Evolutionary conservation across 2,113 vertebrate genomes (phyloP).

Genomic region (Pelecanoides urinatrix): DNA sequence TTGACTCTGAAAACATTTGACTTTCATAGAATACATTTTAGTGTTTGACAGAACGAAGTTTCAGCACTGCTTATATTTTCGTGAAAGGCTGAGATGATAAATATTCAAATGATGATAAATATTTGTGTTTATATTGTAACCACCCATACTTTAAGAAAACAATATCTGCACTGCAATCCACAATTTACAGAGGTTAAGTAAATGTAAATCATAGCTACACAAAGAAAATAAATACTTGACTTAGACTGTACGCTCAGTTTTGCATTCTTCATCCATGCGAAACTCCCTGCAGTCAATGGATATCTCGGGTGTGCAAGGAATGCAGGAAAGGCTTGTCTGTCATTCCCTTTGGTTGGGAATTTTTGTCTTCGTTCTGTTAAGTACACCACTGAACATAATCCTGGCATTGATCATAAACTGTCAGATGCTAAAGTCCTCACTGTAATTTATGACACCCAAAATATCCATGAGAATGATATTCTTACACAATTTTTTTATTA

Average conservation of each 20-base stretch:
- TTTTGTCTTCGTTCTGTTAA: background rate
- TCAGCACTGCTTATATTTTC: slow-evolving; percentile 42
- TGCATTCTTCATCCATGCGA: slow-evolving; percentile 4
- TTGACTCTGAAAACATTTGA: slow-evolving; percentile 77
- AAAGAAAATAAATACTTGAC: slow-evolving; percentile 50
- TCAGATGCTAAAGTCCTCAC: background rate
- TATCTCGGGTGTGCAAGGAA: background rate
- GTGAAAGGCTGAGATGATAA: slow-evolving; percentile 48
- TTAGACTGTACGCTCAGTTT: background rate
- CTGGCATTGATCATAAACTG: background rate
- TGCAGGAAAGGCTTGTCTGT: background rate
- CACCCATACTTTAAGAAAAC: slow-evolving; percentile 56
- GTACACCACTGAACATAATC: background rate
- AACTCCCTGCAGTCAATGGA: background rate
- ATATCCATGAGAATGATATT: background rate
- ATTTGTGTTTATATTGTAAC: slow-evolving; percentile 60
- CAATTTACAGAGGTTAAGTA: slow-evolving; percentile 35
- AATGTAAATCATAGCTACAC: slow-evolving; percentile 37
- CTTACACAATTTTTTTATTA: background rate
- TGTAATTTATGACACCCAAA: background rate
- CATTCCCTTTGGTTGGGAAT: background rate
- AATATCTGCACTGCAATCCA: slow-evolving; percentile 32
- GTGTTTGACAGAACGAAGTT: slow-evolving; percentile 54
- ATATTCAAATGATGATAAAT: slow-evolving; percentile 68
- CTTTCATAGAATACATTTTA: slow-evolving; percentile 69